Evolutionary conservation across 2,888 invertebrate genomes (phyloP), one percentile per base, ranked within the genome.

Genomic region (Tipula confusa): DNA sequence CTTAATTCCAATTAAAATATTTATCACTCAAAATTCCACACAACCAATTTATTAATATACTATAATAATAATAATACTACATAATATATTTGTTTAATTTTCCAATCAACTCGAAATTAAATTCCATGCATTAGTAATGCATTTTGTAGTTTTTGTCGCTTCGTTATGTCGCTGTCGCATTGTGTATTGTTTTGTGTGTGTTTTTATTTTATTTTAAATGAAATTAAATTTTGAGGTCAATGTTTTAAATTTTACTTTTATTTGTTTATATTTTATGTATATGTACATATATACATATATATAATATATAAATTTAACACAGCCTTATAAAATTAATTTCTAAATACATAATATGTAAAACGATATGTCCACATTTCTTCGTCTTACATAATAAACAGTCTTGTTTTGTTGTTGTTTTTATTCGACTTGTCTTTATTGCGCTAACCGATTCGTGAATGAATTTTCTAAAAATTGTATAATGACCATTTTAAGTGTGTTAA

Each of bases 171-270:
- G 24, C 9, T 24, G 33, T 3, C 33, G 43, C 4, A 15, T 43
- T 15, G 4, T 43, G 64, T 24, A 64, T 64, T 64, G 24, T 64
- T 64, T 64, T 64, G 64, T 64, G 18, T 48, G 9, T 64, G 24
- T 64, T 31, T 3, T 31, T 31, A 31, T 31, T 31, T 43, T 43
- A n/a, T 43, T 64, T 64, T 24, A 24, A 64, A 64, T 64, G 64
- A 64, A 64, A 64, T 64, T 64, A 64, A 64, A 64, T 64, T 64
- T 64, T 64, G 64, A 64, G 64, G 64, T 64, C 64, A 64, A 64
- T 64, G 64, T 64, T 64, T 64, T 64, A 64, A 64, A 24, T 64
- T 24, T 64, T 64, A 64, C 64, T 64, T 64, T 64, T 64, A 64
- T 64, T 64, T 64, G 18, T 24, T 43, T 64, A 64, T 24, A 64